These are phyloP conservation scores for Tipula helvola DNA, from an alignment of 2,888 invertebrate species.

Conservation along the genomic window DNA sequence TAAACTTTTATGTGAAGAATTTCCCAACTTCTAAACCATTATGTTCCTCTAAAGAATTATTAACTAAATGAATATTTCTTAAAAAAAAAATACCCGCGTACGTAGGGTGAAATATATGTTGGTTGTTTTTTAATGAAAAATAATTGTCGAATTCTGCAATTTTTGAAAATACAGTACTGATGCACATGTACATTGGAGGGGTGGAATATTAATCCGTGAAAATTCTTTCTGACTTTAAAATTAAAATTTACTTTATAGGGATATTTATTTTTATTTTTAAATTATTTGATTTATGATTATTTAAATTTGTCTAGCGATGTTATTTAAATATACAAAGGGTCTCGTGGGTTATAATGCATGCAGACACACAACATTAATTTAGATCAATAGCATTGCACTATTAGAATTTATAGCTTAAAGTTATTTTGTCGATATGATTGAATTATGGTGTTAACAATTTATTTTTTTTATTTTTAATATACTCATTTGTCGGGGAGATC, in stretches of 20 bases:
- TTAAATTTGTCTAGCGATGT: background rate
- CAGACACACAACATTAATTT: background rate
- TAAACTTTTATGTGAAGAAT: background rate
- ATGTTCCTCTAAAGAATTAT: background rate
- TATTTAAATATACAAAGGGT: background rate
- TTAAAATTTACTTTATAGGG: background rate
- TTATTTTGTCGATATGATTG: background rate
- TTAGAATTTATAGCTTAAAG: background rate
- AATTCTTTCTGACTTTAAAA: background rate
- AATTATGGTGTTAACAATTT: background rate
- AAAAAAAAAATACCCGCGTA: background rate
- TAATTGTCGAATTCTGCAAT: background rate
- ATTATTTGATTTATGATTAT: slow-evolving; percentile 4
- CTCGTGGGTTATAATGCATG: background rate
- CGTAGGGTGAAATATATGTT: background rate
- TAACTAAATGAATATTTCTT: background rate
- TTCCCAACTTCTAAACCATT: background rate
- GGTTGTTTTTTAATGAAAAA: background rate
- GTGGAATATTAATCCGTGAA: background rate
- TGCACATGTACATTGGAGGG: background rate
- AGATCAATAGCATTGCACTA: background rate
- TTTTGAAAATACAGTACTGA: background rate
- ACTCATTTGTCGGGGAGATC: background rate
- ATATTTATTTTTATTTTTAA: background rate
- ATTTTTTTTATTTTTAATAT: background rate